Conservation (phyloP, 2,888 invertebrate genomes). For the Cyclophora albipunctata region DNA sequence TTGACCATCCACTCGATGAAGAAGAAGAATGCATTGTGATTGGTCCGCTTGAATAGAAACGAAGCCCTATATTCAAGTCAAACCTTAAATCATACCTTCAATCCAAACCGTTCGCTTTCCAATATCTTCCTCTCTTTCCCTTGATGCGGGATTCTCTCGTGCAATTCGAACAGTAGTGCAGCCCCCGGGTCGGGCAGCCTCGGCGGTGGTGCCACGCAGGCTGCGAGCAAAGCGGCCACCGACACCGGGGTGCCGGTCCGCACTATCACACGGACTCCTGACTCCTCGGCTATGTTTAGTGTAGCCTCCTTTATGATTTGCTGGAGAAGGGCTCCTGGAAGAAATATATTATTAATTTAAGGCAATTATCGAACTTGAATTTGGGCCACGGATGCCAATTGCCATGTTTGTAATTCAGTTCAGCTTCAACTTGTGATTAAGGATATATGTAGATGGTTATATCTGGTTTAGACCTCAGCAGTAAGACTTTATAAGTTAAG, state of each 20-base stretch:
- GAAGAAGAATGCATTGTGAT: too few species aligned
- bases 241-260: constrained; percentile 79
- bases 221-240: constrained; percentile 73
- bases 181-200: constrained; percentile 77
- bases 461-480: too few species aligned
- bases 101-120: constrained; percentile 61
- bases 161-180: constrained; percentile 73
- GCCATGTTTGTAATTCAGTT: too few species aligned
- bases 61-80: neutral
- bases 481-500: too few species aligned
- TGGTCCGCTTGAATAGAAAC: too few species aligned
- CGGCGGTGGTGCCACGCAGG: constrained; percentile 73
- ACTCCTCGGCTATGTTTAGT: constrained; percentile 33
- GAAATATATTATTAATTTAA: neutral
- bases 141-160: constrained; percentile 49
- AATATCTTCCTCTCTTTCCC: constrained; percentile 49
- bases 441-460: too few species aligned
- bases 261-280: constrained; percentile 58
- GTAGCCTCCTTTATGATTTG: constrained; percentile 72
- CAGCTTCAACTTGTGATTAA: too few species aligned
- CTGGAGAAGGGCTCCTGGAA: constrained; percentile 67
- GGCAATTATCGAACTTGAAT: too few species aligned
- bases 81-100: constrained; percentile 41
- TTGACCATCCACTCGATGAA: too few species aligned
- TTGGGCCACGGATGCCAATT: too few species aligned